phyloP scores from a whole-genome alignment of 92 coral and sea anemone genomes.

The Plumapathes pennacea region DNA sequence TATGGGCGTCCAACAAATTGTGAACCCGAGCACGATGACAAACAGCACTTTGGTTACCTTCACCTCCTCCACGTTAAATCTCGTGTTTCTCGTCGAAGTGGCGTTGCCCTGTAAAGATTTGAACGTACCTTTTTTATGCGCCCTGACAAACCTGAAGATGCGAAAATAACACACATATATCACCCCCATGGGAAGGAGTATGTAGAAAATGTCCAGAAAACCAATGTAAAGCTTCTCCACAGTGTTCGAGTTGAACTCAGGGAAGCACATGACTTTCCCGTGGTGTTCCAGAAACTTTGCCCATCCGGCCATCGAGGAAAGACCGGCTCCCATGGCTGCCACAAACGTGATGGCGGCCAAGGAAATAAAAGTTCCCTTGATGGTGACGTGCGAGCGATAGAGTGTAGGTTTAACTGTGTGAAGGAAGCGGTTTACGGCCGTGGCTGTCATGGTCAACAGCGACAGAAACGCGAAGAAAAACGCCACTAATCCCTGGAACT shows the following conservation, averaged over 20 bases:
- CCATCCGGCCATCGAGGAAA: conserved; percentile 55
- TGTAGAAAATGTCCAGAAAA: conserved; percentile 58
- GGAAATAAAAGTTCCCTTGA: conserved; percentile 29
- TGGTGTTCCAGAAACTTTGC: conserved; percentile 58
- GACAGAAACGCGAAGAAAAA: conserved; percentile 71
- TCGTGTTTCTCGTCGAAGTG: neutral
- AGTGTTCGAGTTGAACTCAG: conserved; percentile 32
- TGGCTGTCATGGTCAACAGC: conserved; percentile 77
- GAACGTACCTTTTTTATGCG: conserved; percentile 54
- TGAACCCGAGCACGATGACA: conserved; percentile 67
- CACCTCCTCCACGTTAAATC: conserved; percentile 65
- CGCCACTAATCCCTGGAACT: conserved; percentile 70
- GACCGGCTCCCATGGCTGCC: conserved; percentile 70
- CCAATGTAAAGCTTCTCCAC: conserved; percentile 64
- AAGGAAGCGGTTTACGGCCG: conserved; percentile 75
- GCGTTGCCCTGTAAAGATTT: conserved; percentile 7
- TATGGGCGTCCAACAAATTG: conserved; percentile 74
- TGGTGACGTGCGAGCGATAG: conserved; percentile 56
- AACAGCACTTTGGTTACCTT: conserved; percentile 65
- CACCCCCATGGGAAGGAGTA: conserved; percentile 44
- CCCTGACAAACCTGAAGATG: conserved; percentile 60
- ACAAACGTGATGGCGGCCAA: conserved; percentile 30
- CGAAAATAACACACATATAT: conserved; percentile 55
- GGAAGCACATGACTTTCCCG: conserved; percentile 76
- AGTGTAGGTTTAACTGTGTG: conserved; percentile 64